Percentiles rank a stretch among this genome's conserved stretches.
phyloP scores from a whole-genome alignment of 1,140 invertebrate species.

The Drosophila melanogaster region DNA sequence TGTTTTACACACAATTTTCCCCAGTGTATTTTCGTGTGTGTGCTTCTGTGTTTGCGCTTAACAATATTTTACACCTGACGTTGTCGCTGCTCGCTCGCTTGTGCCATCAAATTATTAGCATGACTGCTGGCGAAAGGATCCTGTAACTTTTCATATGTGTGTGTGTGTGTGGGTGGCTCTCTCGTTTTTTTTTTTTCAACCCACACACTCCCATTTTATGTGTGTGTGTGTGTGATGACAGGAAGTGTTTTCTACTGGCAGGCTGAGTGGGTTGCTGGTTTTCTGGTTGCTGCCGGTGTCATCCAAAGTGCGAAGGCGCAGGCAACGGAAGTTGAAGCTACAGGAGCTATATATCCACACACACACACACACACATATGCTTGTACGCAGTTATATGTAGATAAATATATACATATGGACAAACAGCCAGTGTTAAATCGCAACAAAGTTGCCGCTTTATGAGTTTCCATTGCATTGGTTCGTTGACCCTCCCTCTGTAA shows the following conservation, averaged over 20 bases:
- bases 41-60: constrained; percentile 50
- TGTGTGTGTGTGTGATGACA: constrained; percentile 47
- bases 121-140: constrained; percentile 74
- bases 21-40: constrained; percentile 13
- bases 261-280: constrained; percentile 26
- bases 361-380: background rate
- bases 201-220: background rate
- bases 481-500: constrained; percentile 27
- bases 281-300: constrained; percentile 20
- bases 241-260: constrained; percentile 44
- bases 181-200: constrained; percentile 10
- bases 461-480: constrained; percentile 59
- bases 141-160: constrained; percentile 27
- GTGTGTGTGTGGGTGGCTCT: constrained; percentile 6
- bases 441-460: constrained; percentile 62
- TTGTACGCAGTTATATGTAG: background rate
- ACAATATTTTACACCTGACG: constrained; percentile 82
- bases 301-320: constrained; percentile 51
- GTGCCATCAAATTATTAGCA: constrained; percentile 81
- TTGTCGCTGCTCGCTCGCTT: constrained; percentile 55
- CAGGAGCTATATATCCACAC: constrained; percentile 29
- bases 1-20: background rate
- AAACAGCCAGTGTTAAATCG: constrained; percentile 27
- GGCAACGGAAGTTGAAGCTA: constrained; percentile 53
- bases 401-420: background rate